Evolutionary conservation across 2,888 invertebrate species (phyloP), one percentile per base, ranked within the genome.

Genomic region (Aphidoletes aphidimyza): DNA sequence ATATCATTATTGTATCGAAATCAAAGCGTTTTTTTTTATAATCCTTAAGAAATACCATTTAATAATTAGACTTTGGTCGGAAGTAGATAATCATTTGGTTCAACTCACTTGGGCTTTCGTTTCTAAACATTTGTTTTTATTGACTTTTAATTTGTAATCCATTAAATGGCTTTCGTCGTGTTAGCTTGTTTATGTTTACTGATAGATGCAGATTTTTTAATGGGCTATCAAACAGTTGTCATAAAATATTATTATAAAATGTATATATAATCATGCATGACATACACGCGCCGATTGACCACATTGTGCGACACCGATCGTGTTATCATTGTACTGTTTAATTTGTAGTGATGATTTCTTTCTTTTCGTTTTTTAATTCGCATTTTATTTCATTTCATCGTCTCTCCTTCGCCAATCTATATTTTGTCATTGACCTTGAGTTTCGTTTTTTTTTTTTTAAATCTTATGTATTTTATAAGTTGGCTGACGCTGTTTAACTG

Each of bases 371-470:
- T 22, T 14, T 22, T 6, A n/a, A n/a, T n/a, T n/a, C n/a, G n/a
- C n/a, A 42, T 14, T 42, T 9, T 42, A 14, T 14, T 9, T 14
- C 8, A 14, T 34, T 30, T 69, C 69, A 19, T 69, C 34, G 26
- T 3, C 2, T 69, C 17, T 2, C 34, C 26, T 69, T 69, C 69
- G 26, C 30, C 69, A 81, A 37, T 81, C 37, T 81, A n/a, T 81
- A 36, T 22, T 37, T 81, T 37, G 81, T 36, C 81, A 81, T 81
- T 81, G 81, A 81, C 81, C 81, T 81, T 81, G 81, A 81, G 9
- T 6, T n/a, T 22, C 37, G 37, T 11, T 81, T 37, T n/a, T n/a
- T n/a, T n/a, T n/a, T n/a, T n/a, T n/a, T n/a, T n/a, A n/a, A 81
- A 81, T 81, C n/a, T 81, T 59, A 34, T 81, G 69, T 26, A 26